Base-by-base conservation (phyloP, 2,888 invertebrate species). In the Erebia epiphron region DNA sequence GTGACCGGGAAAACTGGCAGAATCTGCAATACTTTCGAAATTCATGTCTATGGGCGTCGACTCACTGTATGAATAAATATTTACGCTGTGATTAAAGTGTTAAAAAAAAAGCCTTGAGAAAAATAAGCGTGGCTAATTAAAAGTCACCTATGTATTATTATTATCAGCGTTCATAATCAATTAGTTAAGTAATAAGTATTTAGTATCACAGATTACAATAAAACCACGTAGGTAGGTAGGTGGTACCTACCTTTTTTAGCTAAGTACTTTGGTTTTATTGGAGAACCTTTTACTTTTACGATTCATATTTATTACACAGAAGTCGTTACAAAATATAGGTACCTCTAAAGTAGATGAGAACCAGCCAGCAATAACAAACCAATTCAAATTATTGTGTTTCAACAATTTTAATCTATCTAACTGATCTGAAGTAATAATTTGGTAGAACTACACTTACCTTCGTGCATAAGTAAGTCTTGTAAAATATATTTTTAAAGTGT, bases 141-240 rank as follows among this genome's bases (percentile, higher is more conserved):
- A 43, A 43, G 43, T 35, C 1, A 7, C 35, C 43, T 43, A 43
- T 43, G 10, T 43, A 11, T 43, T 43, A 13, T 18, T 2, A 58
- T 61, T 60, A 60, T 60, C 60, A 43, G 43, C 16, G 58, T 60
- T 60, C n/a, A 60, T 60, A 61, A 61, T 16, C 46, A 61, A 18
- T 35, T 35, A 7, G 35, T 5, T 35, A 26, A 26, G 26, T 26
- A 26, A 3, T 13, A 13, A 46, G 11, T 46, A 46, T 46, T 46
- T 49, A 21, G 14, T 7, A 62, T 14, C 18, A 49, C 46, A 21
- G 18, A 62, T 46, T 49, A 62, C 3, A 62, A 21, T 46, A 49
- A 62, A 62, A 14, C 46, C 46, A 11, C 11, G 16, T 13, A 43
- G 9, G 18, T 16, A 52, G 10, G 10, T 46, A 46, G 16, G 16